phyloP scores from a whole-genome alignment of 2,113 vertebrate genomes.

The Tringa solitaria region DNA sequence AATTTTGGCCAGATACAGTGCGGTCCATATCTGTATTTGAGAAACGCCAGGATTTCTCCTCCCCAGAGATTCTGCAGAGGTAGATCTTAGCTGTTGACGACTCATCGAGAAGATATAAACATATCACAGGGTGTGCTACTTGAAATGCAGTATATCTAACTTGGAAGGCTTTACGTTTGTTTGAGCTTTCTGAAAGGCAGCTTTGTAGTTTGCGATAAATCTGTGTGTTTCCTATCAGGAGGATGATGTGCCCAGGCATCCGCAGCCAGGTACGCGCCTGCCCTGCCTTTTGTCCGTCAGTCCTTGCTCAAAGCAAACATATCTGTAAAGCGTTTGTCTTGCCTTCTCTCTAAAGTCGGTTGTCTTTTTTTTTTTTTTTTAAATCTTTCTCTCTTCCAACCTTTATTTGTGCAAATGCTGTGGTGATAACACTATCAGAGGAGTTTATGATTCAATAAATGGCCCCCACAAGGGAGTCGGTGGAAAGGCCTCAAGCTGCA shows the following conservation, averaged over 20 bases:
- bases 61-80: neutral
- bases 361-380: neutral
- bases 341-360: neutral
- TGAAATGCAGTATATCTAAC: neutral
- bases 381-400: neutral
- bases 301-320: neutral
- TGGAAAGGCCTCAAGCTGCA: slow-evolving; percentile 42
- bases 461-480: slow-evolving; percentile 20
- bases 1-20: neutral
- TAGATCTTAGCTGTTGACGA: neutral
- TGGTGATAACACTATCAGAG: slow-evolving; percentile 34
- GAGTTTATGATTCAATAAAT: slow-evolving; percentile 66
- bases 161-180: neutral
- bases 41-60: neutral
- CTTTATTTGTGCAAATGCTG: slow-evolving; percentile 43
- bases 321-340: neutral
- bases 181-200: neutral
- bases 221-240: neutral
- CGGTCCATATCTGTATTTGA: neutral
- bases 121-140: neutral
- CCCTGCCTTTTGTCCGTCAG: accelerated
- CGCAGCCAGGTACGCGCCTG: neutral
- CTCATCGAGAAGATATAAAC: neutral
- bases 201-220: slow-evolving; percentile 1
- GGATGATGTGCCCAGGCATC: neutral